Evolutionary conservation across 2,888 invertebrate genomes (phyloP), one percentile per base, ranked within the genome.

Genomic region (Dimorphilus gyrociliatus): DNA sequence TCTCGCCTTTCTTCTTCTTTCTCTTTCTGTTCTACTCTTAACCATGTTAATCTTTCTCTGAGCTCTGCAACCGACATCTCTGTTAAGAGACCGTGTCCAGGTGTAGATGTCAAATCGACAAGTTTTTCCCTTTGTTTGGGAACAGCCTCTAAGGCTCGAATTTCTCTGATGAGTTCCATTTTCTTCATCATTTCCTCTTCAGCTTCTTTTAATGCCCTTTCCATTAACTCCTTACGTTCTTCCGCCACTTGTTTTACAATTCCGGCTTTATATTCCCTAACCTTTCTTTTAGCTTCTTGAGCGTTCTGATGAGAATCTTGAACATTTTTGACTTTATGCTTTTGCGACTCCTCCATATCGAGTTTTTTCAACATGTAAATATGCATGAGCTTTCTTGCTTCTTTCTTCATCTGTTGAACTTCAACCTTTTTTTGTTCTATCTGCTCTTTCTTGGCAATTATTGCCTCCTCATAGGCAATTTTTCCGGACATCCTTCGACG

Each of bases 21-120:
- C 25, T 55, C 50, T 23, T 45, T 42, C 16, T 51, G 37, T 17
- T 48, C 44, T 16, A 43, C 48, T 34, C 47, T 53, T 29, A 57
- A 29, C 13, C 54, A 37, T 25, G 47, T 31, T 13, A 60, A 36
- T 18, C 59, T 40, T 38, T 61, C 60, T 25, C 45, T 41, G 29
- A 61, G 41, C 54, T 63, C 63, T 16, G 51, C 51, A 25, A 63
- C 53, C 19, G 60, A 60, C 61, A 63, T 62, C 40, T 63, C 63
- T 37, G 47, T 44, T 4, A 61, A 51, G 5, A 61, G 46, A 3
- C 60, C 55, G 34, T 46, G 43, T 3, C 60, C 61, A 23, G 58
- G 47, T 3, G 54, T 51, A 15, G 47, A 42, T 1, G 60, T 48
- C 15, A 60, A 39, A 41, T 63, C 61, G 4, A 61, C 51, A 30